A percentile compares a stretch with the other conserved stretches of the same genome.
Conservation (phyloP, 1,140 invertebrate genomes). For the Panagrolaimus sp. region DNA sequence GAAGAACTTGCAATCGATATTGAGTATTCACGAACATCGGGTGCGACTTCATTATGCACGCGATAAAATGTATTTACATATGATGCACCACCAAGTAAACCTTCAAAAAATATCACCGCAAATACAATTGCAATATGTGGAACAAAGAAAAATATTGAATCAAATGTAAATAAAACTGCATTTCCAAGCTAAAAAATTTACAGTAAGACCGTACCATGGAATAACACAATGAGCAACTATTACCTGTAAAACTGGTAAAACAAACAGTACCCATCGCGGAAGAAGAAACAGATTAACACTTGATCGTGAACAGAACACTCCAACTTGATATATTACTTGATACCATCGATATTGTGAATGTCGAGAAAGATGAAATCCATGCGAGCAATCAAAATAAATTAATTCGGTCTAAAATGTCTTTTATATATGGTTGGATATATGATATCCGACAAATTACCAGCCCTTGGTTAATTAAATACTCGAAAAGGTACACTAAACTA, state of each 20-base stretch:
- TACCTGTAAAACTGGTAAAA: conserved; percentile 74
- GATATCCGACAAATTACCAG: conserved; percentile 58
- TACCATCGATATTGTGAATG: conserved; percentile 75
- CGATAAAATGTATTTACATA: conserved; percentile 80
- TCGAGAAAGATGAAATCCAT: conserved; percentile 67
- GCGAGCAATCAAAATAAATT: conserved; percentile 65
- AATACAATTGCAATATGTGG: conserved; percentile 30
- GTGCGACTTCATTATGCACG: conserved; percentile 70
- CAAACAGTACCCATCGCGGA: conserved; percentile 69
- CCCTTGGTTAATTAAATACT: conserved; percentile 86
- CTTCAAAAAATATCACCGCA: conserved; percentile 45
- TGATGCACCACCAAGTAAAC: conserved; percentile 68
- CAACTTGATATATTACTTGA: conserved; percentile 77
- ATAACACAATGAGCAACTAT: not conserved
- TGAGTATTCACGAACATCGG: conserved; percentile 22
- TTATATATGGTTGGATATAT: not conserved
- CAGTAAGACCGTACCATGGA: not conserved
- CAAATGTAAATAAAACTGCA: not conserved
- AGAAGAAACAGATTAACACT: conserved; percentile 71
- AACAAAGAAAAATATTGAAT: conserved; percentile 20
- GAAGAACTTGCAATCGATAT: conserved; percentile 26
- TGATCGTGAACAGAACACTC: conserved; percentile 80
- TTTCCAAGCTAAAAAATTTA: not conserved
- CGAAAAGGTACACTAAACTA: conserved; percentile 74
- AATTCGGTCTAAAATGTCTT: conserved; percentile 68